Evolutionary conservation across 1,140 invertebrate species (phyloP).

Genomic region (Drosophila prosaltans): DNA sequence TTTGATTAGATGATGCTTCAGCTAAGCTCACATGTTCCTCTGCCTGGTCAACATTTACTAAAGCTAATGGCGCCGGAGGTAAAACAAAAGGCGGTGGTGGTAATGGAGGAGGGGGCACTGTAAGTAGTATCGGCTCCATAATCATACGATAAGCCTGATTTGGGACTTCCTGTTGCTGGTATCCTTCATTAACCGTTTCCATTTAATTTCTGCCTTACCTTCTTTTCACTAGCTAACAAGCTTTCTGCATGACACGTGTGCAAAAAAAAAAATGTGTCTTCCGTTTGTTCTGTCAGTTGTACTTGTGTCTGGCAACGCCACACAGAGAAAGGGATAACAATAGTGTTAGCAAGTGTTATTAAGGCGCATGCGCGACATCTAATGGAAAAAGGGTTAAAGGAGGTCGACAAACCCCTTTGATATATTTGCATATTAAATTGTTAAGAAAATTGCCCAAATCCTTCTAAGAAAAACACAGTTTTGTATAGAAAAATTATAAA

Average conservation of each 20-base stretch:
- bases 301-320: background rate
- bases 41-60: too few relatives aligned
- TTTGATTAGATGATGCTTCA: too few relatives aligned
- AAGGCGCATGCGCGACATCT: background rate
- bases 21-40: too few relatives aligned
- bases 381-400: constrained; percentile 41
- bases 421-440: constrained; percentile 75
- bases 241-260: background rate
- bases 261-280: background rate
- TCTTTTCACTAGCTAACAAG: background rate
- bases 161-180: background rate
- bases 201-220: background rate
- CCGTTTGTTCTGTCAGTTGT: too few relatives aligned
- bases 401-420: background rate
- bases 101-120: background rate
- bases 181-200: background rate
- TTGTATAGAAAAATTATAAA: constrained; percentile 36
- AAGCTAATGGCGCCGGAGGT: background rate
- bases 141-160: background rate
- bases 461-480: constrained; percentile 22
- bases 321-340: background rate
- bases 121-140: background rate
- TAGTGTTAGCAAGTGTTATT: background rate
- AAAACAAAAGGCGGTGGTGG: background rate
- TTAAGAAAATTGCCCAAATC: constrained; percentile 62